These are phyloP conservation scores for Slavum lentiscoides DNA, from an alignment of 2,888 invertebrate species.

Conservation along the genomic window DNA sequence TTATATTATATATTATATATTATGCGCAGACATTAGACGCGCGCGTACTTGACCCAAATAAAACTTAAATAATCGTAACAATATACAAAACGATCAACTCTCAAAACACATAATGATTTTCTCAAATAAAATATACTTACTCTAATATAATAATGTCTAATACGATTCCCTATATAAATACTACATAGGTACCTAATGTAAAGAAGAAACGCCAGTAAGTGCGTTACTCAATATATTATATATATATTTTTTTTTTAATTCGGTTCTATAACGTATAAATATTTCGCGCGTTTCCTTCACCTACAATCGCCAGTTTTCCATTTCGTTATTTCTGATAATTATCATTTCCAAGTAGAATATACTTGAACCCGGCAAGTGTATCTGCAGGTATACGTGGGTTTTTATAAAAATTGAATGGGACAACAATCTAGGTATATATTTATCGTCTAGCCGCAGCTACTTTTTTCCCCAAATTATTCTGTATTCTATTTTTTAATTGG, in stretches of 20 bases:
- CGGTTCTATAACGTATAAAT: too few species aligned
- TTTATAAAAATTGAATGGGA: background rate
- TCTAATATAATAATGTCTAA: too few species aligned
- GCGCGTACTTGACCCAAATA: slow-evolving; percentile 29
- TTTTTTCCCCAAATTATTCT: background rate
- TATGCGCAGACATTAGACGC: too few species aligned
- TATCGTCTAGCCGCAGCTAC: background rate
- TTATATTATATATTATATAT: too few species aligned
- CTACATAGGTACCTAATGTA: too few species aligned
- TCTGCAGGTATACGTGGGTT: background rate
- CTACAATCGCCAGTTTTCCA: too few species aligned
- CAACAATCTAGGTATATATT: background rate
- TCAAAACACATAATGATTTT: background rate
- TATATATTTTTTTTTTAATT: too few species aligned
- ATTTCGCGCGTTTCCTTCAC: background rate
- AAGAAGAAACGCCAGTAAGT: too few species aligned
- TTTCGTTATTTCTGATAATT: background rate
- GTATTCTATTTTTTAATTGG: background rate
- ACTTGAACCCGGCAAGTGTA: too few species aligned
- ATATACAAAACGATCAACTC: background rate
- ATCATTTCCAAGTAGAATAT: background rate
- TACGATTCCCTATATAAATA: too few species aligned
- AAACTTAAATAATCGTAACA: slow-evolving; percentile 13
- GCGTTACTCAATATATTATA: too few species aligned
- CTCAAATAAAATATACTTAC: too few species aligned